phyloP scores from a whole-genome alignment of 2,888 invertebrate species.

The Amphipoea oculea region DNA sequence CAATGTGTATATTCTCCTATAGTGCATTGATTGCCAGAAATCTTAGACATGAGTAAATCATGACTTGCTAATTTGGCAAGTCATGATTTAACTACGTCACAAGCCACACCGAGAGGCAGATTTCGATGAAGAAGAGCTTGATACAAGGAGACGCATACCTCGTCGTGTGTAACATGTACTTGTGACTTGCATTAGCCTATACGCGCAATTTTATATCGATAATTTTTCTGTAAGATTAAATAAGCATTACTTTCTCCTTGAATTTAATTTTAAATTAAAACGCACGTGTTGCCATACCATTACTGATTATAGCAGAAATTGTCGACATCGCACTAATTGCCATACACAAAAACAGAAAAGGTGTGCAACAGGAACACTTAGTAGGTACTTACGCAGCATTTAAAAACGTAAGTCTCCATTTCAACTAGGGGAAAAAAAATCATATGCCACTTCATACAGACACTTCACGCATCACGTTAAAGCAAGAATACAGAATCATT shows the following conservation, averaged over 20 bases:
- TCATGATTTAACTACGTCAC: too few relatives aligned
- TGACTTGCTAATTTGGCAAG: too few relatives aligned
- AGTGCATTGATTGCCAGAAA: neutral
- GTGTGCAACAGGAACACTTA: neutral
- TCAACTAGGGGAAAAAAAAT: neutral
- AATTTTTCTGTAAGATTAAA: neutral
- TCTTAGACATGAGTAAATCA: neutral
- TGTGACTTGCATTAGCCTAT: neutral
- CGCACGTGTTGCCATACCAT: neutral
- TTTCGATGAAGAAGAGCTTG: neutral
- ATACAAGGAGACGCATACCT: neutral
- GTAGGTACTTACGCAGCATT: neutral
- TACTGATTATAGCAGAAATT: neutral
- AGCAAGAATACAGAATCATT: conserved; percentile 42
- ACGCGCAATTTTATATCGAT: neutral
- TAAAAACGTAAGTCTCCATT: too few relatives aligned
- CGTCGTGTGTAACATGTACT: neutral
- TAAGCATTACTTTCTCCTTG: neutral
- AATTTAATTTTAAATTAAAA: neutral
- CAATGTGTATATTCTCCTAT: neutral
- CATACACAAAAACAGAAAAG: neutral
- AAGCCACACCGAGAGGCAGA: neutral
- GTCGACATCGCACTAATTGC: neutral
- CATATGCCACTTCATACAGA: neutral
- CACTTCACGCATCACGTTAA: conserved; percentile 15